Percentiles rank a stretch among this genome's conserved stretches.
Conservation (phyloP, 2,113 vertebrate species). For the Sitta europaea region DNA sequence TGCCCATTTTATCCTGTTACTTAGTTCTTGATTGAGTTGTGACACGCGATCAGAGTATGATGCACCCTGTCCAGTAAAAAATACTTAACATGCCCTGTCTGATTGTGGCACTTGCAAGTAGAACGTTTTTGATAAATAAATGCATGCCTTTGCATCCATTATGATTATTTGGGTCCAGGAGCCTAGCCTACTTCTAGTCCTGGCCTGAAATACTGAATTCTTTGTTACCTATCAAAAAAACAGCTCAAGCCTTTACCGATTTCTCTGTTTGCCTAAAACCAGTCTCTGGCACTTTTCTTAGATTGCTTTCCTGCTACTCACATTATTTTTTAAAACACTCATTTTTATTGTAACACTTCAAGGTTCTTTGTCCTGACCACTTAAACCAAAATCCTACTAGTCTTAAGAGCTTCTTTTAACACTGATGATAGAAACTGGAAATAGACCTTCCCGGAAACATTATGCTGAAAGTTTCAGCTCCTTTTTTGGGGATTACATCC, state of each 20-base stretch:
- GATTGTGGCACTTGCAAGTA: neutral
- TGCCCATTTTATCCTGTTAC: neutral
- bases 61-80: neutral
- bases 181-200: neutral
- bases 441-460: neutral
- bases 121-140: neutral
- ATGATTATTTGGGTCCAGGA: neutral
- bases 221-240: neutral
- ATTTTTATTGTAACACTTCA: neutral
- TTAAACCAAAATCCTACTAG: neutral
- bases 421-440: neutral
- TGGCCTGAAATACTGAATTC: neutral
- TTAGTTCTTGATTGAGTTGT: neutral
- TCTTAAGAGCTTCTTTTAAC: neutral
- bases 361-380: neutral
- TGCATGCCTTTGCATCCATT: neutral
- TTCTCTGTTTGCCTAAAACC: neutral
- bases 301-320: neutral
- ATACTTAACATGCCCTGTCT: neutral
- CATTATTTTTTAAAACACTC: neutral
- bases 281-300: neutral
- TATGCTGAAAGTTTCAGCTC: neutral
- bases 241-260: neutral
- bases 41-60: rapidly evolving
- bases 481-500: neutral